Base-by-base conservation (phyloP, 2,113 vertebrate species). In the Pithys albifrons region DNA sequence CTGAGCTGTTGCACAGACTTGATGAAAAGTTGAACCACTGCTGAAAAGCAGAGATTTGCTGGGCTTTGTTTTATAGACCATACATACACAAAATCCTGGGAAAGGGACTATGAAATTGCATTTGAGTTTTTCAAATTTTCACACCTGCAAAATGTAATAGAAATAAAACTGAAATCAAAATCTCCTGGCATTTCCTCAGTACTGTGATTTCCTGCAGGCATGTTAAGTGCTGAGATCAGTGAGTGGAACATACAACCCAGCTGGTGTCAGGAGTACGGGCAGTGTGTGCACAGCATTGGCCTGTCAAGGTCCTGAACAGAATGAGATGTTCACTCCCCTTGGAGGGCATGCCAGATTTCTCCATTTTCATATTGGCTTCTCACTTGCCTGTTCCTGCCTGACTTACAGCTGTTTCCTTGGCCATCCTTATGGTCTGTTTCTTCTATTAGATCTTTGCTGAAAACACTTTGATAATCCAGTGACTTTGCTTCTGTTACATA, bases 241-340 rank as follows among this genome's bases (percentile, higher is more conserved):
- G 43, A 39, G 51, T 33, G 59, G 54, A 43, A 57, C 54, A 5
- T n/a, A 51, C 3, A 39, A 1, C 33, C 29, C 78, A 91, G 62
- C 84, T 80, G 72, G 49, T 55, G 48, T 20, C 51, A 35, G 29
- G 20, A 39, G 20, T 39, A 23, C 0, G 0, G 65, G 39, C 88
- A 62, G 18, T 3, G 15, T 13, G 31, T 4, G 1, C 22, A 14
- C 45, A 16, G 20, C 1, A 2, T 12, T 51, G 31, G 55, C 54
- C 25, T 61, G 64, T 25, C 39, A 18, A 16, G 33, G 48, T 7
- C 3, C 2, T 64, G 45, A 84, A 67, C 29, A 9, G 8, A 71
- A 49, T 4, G 39, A 27, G 23, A 28, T 0, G 0, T 33, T 51
- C 11, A 3, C 12, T 61, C 4, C 45, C 12, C 31, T 70, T 69